These are phyloP conservation scores for Anomalospiza imberbis DNA, from an alignment of 2,797 vertebrate genomes.

Conservation along the genomic window DNA sequence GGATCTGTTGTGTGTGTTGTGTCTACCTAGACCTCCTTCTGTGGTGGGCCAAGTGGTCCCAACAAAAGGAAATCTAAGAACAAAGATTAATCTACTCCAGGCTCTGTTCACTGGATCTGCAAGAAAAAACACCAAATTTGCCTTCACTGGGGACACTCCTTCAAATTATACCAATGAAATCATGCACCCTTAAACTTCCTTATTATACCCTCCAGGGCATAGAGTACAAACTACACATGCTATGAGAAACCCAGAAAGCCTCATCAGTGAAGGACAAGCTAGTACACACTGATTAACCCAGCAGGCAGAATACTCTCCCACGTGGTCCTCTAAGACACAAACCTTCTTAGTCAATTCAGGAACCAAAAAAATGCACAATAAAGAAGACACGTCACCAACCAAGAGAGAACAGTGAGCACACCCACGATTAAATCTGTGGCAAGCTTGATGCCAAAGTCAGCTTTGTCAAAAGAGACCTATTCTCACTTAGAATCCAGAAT, in stretches of 20 bases:
- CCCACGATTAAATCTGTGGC: background rate
- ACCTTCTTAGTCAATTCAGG: background rate
- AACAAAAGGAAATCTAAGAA: background rate
- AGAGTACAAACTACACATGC: background rate
- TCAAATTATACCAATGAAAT: background rate
- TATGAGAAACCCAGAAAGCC: background rate
- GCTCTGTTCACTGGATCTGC: background rate
- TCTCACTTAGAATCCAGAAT: background rate
- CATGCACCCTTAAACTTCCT: background rate
- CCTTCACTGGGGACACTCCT: background rate
- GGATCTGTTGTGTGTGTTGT: background rate
- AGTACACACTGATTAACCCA: background rate
- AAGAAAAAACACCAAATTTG: background rate
- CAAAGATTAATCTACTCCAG: background rate
- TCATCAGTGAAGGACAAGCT: background rate
- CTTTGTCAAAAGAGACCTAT: background rate
- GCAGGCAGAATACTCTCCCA: background rate
- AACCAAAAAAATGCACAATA: background rate
- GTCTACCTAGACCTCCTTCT: background rate
- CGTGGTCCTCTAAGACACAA: background rate
- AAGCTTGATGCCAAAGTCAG: background rate
- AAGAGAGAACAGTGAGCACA: background rate
- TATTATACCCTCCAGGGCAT: background rate
- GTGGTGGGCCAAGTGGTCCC: background rate
- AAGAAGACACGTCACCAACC: background rate